Percentiles rank a stretch among this genome's conserved stretches.
Evolutionary conservation across 2,888 invertebrate species (phyloP).

Genomic region (Clunio marinus): DNA sequence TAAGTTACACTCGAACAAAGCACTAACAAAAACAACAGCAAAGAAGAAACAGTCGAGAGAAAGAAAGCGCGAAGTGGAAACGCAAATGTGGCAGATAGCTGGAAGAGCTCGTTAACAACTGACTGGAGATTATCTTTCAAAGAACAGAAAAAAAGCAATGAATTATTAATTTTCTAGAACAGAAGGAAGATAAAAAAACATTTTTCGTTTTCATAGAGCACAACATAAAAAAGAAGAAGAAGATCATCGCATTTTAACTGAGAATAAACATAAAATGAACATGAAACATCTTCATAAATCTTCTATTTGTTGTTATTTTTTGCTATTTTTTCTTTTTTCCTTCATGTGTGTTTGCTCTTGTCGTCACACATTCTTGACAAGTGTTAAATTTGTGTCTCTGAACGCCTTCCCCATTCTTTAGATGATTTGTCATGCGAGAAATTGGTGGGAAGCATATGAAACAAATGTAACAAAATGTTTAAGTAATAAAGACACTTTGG

Average conservation of each 20-base stretch:
- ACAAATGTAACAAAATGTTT: neutral
- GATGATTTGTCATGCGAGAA: slow-evolving; percentile 8
- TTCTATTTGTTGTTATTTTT: slow-evolving; percentile 39
- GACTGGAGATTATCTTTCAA: slow-evolving; percentile 18
- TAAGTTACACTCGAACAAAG: too few species aligned
- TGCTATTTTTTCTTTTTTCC: slow-evolving; percentile 26
- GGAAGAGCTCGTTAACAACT: neutral
- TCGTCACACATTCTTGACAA: slow-evolving; percentile 41
- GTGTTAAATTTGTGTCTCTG: slow-evolving; percentile 41
- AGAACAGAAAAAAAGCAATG: slow-evolving; percentile 10
- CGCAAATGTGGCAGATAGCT: neutral
- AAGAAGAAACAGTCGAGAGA: too few species aligned
- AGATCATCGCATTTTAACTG: slow-evolving; percentile 14
- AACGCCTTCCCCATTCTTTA: neutral
- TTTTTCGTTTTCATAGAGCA: neutral
- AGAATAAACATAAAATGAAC: slow-evolving; percentile 39
- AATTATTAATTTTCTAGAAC: slow-evolving; percentile 29
- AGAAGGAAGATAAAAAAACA: neutral
- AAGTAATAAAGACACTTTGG: neutral
- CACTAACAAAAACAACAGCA: too few species aligned
- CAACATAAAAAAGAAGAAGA: neutral
- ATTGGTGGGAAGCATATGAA: neutral
- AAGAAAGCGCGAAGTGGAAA: too few species aligned
- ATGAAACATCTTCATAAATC: slow-evolving; percentile 38
- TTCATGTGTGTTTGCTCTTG: slow-evolving; percentile 14